These are phyloP conservation scores for Pipra filicauda DNA, from an alignment of 2,113 vertebrate species.

Conservation along the genomic window DNA sequence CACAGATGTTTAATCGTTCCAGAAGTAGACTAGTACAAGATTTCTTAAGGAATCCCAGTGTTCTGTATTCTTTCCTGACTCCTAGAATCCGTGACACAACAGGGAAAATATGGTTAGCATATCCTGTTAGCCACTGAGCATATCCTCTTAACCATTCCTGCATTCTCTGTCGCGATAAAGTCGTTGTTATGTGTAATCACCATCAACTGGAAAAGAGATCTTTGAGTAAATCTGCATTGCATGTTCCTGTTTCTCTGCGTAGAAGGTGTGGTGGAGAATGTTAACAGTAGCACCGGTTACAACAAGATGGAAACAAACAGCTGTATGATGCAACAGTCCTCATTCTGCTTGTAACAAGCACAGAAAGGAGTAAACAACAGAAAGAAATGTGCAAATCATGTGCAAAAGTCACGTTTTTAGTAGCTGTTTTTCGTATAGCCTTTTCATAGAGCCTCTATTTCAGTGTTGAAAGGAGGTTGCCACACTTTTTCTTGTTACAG, in stretches of 20 bases:
- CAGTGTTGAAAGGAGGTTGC: neutral
- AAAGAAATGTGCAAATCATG: neutral
- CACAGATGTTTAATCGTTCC: constrained; percentile 45
- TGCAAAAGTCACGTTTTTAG: neutral
- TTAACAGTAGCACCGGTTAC: neutral
- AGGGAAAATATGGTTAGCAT: neutral
- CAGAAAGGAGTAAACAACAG: neutral
- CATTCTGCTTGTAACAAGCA: neutral
- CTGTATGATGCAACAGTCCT: neutral
- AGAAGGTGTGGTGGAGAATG: neutral
- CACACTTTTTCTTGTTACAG: neutral
- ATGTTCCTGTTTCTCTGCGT: constrained; percentile 5
- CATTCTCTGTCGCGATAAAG: neutral
- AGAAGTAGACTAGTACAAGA: constrained; percentile 54
- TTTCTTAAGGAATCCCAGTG: constrained; percentile 56
- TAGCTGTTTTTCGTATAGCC: neutral
- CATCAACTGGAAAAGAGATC: constrained; percentile 46
- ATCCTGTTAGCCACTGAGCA: neutral
- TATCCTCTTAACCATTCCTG: constrained; percentile 1
- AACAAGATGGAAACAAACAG: neutral
- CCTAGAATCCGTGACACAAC: constrained; percentile 41
- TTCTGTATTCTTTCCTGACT: constrained; percentile 55
- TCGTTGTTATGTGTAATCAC: neutral
- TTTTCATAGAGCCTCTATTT: neutral
- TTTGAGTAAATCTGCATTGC: constrained; percentile 6